Evolutionary conservation across 2,888 invertebrate genomes (phyloP), one percentile per base, ranked within the genome.

Genomic region (Homarus gammarus): DNA sequence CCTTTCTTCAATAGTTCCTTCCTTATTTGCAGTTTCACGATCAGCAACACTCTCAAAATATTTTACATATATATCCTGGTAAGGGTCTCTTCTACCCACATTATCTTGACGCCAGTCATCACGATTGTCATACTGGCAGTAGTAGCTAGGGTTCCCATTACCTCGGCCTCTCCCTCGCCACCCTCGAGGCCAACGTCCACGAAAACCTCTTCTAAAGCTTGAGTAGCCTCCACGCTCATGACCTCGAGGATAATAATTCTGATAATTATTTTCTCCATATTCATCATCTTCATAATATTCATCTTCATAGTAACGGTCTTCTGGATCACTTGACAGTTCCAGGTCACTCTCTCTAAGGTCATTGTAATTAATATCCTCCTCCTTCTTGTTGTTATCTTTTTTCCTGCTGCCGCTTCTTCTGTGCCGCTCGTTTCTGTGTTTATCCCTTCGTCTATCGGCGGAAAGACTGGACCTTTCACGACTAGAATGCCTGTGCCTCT

Each of bases 311-410:
- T 73, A 70, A 27, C 68, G 31, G 40, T 84, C 68, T 27, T 85
- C 90, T 1, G 87, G 87, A 40, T 91, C 91, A 86, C 91, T 91
- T 0, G 91, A 91, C 2, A 91, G 72, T 6, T 91, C 91, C 31
- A 91, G 72, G 72, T 91, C 91, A 86, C 91, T 91, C 49, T 91
- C 91, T 6, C 89, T 31, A 0, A 89, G 78, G 61, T 88, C 83
- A 22, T 91, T 89, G 49, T 83, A 86, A 40, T 88, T 84, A 12
- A 84, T 73, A n/a, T 88, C 70, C 1, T 75, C 73, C 12, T 84
- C 85, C 10, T 84, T 70, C 33, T 81, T 84, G 27, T 75, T 40
- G 22, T 31, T 82, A 22, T 61, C 56, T 36, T 77, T 73, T 61
- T 70, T 79, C 49, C 87, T 87, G 31, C 70, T 81, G 36, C 73